Conservation (phyloP, 2,888 invertebrate genomes). For the Hipparchia semele region DNA sequence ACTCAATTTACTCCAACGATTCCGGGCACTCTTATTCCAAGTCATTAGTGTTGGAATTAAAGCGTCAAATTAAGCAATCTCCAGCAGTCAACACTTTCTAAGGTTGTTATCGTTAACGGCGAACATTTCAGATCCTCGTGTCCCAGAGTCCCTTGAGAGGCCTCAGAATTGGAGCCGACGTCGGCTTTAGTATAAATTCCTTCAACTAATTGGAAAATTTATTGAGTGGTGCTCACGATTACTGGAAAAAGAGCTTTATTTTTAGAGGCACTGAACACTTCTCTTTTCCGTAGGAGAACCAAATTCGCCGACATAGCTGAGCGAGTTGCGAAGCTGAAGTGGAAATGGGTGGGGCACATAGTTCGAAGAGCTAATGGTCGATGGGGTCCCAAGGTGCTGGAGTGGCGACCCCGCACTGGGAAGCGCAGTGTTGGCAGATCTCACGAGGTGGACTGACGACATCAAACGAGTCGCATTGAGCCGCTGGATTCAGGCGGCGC, state of each 20-base stretch:
- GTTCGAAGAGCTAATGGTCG: no score
- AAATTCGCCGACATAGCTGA: no score
- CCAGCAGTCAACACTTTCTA: constrained; percentile 53
- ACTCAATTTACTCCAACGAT: background rate
- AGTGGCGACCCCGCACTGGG: no score
- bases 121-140: constrained; percentile 49
- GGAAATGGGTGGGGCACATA: no score
- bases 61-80: constrained; percentile 57
- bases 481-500: no score
- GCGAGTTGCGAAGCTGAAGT: no score
- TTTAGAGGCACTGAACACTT: background rate
- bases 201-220: constrained; percentile 39
- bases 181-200: constrained; percentile 40
- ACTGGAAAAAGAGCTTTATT: constrained; percentile 8
- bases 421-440: no score
- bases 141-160: constrained; percentile 35
- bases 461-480: no score
- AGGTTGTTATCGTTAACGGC: constrained; percentile 59
- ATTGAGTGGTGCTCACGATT: constrained; percentile 24
- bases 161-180: constrained; percentile 35
- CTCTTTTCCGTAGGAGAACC: no score
- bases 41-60: background rate
- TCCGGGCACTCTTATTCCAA: background rate
- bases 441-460: no score
- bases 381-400: no score